A percentile compares a stretch with the other conserved stretches of the same genome.
These are phyloP conservation scores for Zaprionus bogoriensis DNA, from an alignment of 2,888 invertebrate genomes.

Conservation along the genomic window DNA sequence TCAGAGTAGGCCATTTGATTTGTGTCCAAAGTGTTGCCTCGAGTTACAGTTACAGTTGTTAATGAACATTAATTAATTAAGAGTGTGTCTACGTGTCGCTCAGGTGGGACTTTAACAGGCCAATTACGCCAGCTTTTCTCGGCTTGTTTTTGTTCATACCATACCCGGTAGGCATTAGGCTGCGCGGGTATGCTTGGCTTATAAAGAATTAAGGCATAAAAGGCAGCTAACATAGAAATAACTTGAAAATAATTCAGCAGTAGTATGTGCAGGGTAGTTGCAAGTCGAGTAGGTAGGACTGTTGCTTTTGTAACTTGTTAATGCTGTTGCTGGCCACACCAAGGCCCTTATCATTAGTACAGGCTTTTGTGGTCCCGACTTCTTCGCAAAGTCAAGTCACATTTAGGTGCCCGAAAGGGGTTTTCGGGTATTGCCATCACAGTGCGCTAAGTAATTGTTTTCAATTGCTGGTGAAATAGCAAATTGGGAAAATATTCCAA, in stretches of 20 bases:
- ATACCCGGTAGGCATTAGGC: neutral
- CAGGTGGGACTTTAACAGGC: slow-evolving; percentile 57
- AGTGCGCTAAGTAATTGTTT: slow-evolving; percentile 28
- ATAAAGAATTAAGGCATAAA: neutral
- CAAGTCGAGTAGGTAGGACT: neutral
- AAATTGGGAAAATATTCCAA: too few relatives aligned
- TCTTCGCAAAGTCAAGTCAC: slow-evolving; percentile 4
- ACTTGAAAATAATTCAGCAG: neutral
- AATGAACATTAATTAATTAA: slow-evolving; percentile 74
- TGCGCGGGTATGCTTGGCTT: neutral
- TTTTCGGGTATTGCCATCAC: neutral
- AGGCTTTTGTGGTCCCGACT: slow-evolving; percentile 24
- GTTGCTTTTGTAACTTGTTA: neutral
- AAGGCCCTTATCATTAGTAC: slow-evolving; percentile 7
- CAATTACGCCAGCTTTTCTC: slow-evolving; percentile 56
- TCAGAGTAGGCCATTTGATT: slow-evolving; percentile 65
- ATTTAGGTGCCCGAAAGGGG: slow-evolving; percentile 1
- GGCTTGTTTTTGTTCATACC: neutral
- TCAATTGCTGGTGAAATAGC: slow-evolving; percentile 22
- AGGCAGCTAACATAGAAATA: neutral
- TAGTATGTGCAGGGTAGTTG: neutral
- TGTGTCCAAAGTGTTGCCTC: slow-evolving; percentile 47
- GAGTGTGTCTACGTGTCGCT: slow-evolving; percentile 39
- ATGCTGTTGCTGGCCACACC: neutral
- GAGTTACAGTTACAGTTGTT: slow-evolving; percentile 34